phyloP scores from a whole-genome alignment of 1,140 invertebrate genomes.

The Leptinotarsa texana region DNA sequence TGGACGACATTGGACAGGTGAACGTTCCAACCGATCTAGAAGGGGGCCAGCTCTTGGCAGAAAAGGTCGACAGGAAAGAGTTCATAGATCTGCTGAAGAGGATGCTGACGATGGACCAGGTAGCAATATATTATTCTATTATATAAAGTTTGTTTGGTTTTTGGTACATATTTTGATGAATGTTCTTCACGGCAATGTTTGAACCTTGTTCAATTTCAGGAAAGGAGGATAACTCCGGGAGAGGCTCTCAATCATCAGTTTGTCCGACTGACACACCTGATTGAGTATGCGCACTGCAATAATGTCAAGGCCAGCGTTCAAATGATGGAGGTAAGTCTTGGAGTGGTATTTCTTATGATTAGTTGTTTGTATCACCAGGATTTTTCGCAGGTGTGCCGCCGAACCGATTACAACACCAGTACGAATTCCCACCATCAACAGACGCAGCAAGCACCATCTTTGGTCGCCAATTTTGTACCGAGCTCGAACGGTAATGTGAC shows the following conservation, averaged over 20 bases:
- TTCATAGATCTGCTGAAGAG: conserved; percentile 96
- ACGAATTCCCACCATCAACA: conserved; percentile 60
- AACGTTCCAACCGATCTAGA: conserved; percentile 97
- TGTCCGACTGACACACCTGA: conserved; percentile 88
- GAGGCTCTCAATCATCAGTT: conserved; percentile 95
- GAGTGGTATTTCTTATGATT: not conserved
- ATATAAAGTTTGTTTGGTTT: not conserved
- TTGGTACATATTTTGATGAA: not conserved
- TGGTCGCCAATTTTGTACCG: conserved; percentile 73
- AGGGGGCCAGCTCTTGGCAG: conserved; percentile 90
- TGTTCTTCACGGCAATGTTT: not conserved
- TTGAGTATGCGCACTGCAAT: conserved; percentile 95
- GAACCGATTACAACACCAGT: conserved; percentile 66
- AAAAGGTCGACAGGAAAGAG: conserved; percentile 93
- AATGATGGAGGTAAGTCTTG: conserved; percentile 79
- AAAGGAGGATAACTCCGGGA: conserved; percentile 90
- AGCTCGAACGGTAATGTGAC: conserved; percentile 83
- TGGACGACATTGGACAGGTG: conserved; percentile 98
- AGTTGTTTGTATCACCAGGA: not conserved
- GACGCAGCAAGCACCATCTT: conserved; percentile 67
- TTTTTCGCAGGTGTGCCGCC: conserved; percentile 63
- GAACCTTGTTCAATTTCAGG: conserved; percentile 60
- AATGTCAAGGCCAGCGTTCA: conserved; percentile 94
- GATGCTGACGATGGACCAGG: conserved; percentile 98
- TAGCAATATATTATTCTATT: conserved; percentile 62